Evolutionary conservation across 1,140 invertebrate genomes (phyloP), one percentile per base, ranked within the genome.

Genomic region (Drosophila paulistorum): DNA sequence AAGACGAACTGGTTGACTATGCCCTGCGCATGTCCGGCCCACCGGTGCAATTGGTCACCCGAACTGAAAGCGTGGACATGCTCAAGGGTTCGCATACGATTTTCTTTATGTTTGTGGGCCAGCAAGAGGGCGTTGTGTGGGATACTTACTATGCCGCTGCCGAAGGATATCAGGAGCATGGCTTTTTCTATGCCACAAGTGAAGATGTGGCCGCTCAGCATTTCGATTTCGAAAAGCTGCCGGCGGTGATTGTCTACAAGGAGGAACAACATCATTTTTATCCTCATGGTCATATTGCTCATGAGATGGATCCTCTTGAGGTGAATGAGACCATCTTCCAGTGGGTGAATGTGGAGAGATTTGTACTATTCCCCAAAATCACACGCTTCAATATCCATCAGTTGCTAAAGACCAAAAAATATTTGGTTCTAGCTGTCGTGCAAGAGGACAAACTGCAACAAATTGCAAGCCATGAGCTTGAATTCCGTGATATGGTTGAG

Each of bases 1-100:
- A 96, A 86, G 97, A 99, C 72, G 97, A 98, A 74, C 96, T 99
- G 77, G 94, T 99, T 0, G 96, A 98, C 82, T 99, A 99, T 95
- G 98, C 97, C 9, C 92, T 96, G 65, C 94, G 98, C 90, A 96
- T 99, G 94, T 95, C 95, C 71, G 97, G 98, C 48, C 97, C 97
- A 13, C 95, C 97, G 4, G 95, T 99, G 2, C 95, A 97, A 85
- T 94, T 95, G 81, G 93, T 98, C 14, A 95, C 95, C 17, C 95
- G 95, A 91, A 93, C 95, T 14, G 95, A 97, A 73, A 97, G 96
- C 84, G 94, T 98, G 70, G 94, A 96, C 55, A 95, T 94, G 78
- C 93, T 96, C 3, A 96, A 96, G 91, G 94, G 94, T 74, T 93
- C 94, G 20, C 96, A 96, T 84, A 94, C 95, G 58, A 94, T 98